A percentile compares a stretch with the other conserved stretches of the same genome.
These are phyloP conservation scores for Ailuropoda melanoleuca DNA, from an alignment of 2,113 vertebrate genomes.

Conservation along the genomic window DNA sequence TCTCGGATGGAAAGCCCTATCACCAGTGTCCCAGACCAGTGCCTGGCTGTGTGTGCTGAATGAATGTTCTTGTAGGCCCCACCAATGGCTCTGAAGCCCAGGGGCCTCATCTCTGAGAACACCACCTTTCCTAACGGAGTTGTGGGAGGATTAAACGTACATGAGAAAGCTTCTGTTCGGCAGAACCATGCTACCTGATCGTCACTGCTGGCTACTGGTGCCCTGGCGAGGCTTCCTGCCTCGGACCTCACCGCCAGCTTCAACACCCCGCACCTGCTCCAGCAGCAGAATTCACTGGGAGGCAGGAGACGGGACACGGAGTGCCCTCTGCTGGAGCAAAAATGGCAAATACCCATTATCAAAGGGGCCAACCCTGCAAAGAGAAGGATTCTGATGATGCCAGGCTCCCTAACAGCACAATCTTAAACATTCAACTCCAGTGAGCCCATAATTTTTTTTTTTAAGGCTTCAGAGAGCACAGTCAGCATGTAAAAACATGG, in stretches of 20 bases:
- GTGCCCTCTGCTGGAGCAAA: constrained; percentile 53
- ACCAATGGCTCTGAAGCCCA: background rate
- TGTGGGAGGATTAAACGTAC: background rate
- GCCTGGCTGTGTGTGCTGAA: background rate
- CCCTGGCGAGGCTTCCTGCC: background rate
- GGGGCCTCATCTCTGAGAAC: background rate
- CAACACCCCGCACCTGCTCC: background rate
- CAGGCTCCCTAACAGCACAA: fast-evolving
- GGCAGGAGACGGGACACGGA: background rate
- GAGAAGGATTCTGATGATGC: background rate
- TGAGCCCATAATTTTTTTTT: background rate
- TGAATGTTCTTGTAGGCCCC: background rate
- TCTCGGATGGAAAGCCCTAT: background rate
- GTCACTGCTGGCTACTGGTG: fast-evolving
- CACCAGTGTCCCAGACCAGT: background rate
- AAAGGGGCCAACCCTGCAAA: background rate
- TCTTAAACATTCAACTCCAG: too few relatives aligned
- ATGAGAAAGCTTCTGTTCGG: background rate
- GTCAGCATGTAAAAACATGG: background rate
- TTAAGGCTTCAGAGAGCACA: background rate
- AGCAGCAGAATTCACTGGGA: background rate
- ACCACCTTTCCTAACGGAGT: too few relatives aligned
- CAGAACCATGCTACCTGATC: fast-evolving
- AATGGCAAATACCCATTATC: background rate
- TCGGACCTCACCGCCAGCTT: too few relatives aligned